Conservation (phyloP, 2,797 vertebrate species). For the Choloepus didactylus region DNA sequence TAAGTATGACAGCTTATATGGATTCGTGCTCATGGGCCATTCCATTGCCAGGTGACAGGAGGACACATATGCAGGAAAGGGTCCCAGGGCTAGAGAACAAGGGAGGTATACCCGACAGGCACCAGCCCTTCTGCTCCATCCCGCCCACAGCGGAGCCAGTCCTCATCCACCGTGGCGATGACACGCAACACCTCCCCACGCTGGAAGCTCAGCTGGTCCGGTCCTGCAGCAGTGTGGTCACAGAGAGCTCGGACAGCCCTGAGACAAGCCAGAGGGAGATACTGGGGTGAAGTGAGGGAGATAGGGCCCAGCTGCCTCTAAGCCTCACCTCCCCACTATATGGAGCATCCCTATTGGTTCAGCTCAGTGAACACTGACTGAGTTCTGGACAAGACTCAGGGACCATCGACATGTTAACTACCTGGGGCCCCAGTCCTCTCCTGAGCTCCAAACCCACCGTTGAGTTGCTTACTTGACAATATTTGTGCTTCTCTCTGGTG, state of each 20-base stretch:
- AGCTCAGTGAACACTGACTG: background rate
- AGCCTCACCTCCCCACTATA: background rate
- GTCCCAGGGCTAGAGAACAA: slow-evolving; percentile 92
- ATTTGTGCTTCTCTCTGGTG: background rate
- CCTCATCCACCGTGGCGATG: slow-evolving; percentile 93
- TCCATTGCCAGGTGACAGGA: slow-evolving; percentile 24
- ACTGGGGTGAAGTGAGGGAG: background rate
- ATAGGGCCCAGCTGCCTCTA: accelerated
- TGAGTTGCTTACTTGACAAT: background rate
- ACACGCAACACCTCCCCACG: slow-evolving; percentile 95
- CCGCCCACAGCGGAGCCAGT: slow-evolving; percentile 96
- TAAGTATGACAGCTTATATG: slow-evolving; percentile 76
- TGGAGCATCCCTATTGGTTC: background rate
- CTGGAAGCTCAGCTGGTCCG: slow-evolving; percentile 93
- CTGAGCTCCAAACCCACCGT: background rate
- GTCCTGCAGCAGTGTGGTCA: slow-evolving; percentile 90
- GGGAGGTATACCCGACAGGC: slow-evolving; percentile 96
- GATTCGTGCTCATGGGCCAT: slow-evolving; percentile 18
- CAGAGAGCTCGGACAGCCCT: slow-evolving; percentile 95
- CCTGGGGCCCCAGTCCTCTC: background rate
- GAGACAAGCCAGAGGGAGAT: background rate
- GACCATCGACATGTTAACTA: background rate
- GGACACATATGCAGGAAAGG: background rate
- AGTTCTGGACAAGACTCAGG: background rate
- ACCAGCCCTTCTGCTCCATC: slow-evolving; percentile 94